These are phyloP conservation scores for Netelia inedita DNA, from an alignment of 2,888 invertebrate genomes.

Conservation along the genomic window DNA sequence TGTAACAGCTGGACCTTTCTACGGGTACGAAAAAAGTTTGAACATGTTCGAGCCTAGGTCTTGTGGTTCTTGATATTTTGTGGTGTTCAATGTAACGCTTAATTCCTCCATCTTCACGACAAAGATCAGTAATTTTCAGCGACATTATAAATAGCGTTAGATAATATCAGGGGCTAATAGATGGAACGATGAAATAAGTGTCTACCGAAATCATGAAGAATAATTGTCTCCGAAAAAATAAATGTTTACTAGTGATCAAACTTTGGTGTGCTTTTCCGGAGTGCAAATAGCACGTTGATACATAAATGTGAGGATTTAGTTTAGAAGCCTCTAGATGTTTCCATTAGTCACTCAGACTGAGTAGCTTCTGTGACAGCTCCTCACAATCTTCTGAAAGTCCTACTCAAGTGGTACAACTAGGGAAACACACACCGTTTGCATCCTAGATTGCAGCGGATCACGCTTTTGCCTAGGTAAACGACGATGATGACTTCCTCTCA, in stretches of 20 bases:
- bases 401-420: constrained; percentile 18
- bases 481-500: constrained; percentile 45
- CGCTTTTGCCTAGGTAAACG: constrained; percentile 56
- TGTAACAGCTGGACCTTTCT: constrained; percentile 45
- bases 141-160: not conserved
- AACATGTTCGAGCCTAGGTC: not conserved
- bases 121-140: not conserved
- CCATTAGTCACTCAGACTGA: not conserved
- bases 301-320: not conserved
- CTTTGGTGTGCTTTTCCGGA: too few species aligned
- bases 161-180: too few species aligned
- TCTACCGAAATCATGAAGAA: too few species aligned
- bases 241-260: too few species aligned
- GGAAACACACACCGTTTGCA: constrained; percentile 49
- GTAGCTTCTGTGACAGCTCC: constrained; percentile 1
- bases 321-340: not conserved
- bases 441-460: constrained; percentile 62
- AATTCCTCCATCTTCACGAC: not conserved
- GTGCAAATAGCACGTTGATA: too few species aligned
- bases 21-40: not conserved
- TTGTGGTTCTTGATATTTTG: not conserved
- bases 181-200: too few species aligned
- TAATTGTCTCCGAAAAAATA: too few species aligned
- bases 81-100: not conserved
- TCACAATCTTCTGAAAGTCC: not conserved